These are phyloP conservation scores for Phthorimaea operculella DNA, from an alignment of 1,140 invertebrate species.

Conservation along the genomic window DNA sequence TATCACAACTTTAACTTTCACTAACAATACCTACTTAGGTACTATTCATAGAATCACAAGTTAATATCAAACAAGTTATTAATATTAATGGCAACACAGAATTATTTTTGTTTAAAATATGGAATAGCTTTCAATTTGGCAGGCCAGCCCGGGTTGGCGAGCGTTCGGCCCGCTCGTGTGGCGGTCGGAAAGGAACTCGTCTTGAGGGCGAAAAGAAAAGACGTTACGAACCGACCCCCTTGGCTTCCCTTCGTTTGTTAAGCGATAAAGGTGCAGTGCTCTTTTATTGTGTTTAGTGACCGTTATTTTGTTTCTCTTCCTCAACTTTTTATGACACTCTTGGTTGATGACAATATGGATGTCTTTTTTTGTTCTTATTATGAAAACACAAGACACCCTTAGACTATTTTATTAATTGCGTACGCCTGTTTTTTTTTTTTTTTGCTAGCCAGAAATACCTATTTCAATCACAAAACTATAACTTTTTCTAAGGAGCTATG, in stretches of 20 bases:
- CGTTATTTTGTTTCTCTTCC: constrained; percentile 5
- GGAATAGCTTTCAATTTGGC: constrained; percentile 37
- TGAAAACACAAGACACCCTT: no score
- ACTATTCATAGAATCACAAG: no score
- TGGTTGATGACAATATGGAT: no score
- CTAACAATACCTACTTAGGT: no score
- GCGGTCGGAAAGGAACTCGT: constrained; percentile 61
- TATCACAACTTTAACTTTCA: background rate
- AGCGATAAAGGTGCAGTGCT: constrained; percentile 36
- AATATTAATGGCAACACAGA: no score
- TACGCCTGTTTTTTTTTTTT: no score
- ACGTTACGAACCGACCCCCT: constrained; percentile 53
- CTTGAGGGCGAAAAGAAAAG: constrained; percentile 62
- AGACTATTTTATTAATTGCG: no score
- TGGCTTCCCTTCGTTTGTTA: constrained; percentile 51
- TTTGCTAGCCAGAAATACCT: no score
- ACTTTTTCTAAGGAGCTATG: no score
- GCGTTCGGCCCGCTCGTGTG: constrained; percentile 44
- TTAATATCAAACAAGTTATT: background rate
- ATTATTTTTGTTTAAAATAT: background rate
- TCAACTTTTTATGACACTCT: no score
- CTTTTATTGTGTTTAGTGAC: constrained; percentile 23
- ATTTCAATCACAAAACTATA: no score
- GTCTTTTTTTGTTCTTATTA: no score
- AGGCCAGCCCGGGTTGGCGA: constrained; percentile 20